Conservation (phyloP, 2,797 vertebrate genomes). For the Phaenicophaeus curvirostris region DNA sequence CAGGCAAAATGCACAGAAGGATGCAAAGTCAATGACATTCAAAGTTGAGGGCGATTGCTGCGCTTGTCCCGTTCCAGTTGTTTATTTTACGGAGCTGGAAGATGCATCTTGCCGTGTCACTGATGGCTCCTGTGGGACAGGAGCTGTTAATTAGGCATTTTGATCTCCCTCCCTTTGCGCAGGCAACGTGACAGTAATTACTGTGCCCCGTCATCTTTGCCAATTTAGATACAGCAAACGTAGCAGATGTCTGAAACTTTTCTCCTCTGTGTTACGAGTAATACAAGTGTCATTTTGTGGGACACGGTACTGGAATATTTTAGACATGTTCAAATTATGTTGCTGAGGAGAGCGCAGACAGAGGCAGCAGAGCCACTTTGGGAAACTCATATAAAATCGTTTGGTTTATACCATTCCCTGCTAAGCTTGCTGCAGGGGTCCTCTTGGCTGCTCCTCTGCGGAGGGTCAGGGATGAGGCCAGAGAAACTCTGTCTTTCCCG, state of each 20-base stretch:
- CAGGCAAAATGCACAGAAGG: neutral
- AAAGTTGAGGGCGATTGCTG: neutral
- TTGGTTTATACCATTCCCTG: neutral
- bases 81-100: conserved; percentile 6
- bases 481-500: neutral
- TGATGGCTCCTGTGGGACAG: neutral
- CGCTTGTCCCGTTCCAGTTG: neutral
- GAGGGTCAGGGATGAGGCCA: neutral
- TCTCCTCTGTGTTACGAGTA: neutral
- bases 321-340: neutral
- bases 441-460: neutral
- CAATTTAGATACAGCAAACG: neutral
- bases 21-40: neutral
- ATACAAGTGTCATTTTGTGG: neutral
- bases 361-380: neutral
- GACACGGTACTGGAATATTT: neutral
- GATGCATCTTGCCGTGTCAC: neutral
- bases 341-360: neutral
- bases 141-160: conserved; percentile 46
- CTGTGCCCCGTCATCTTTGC: neutral
- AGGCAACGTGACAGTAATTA: conserved; percentile 51
- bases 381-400: neutral
- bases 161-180: neutral
- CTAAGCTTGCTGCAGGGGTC: neutral
- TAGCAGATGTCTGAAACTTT: neutral